phyloP scores from a whole-genome alignment of 1,140 invertebrate species.

The Zelostemma sp. region DNA sequence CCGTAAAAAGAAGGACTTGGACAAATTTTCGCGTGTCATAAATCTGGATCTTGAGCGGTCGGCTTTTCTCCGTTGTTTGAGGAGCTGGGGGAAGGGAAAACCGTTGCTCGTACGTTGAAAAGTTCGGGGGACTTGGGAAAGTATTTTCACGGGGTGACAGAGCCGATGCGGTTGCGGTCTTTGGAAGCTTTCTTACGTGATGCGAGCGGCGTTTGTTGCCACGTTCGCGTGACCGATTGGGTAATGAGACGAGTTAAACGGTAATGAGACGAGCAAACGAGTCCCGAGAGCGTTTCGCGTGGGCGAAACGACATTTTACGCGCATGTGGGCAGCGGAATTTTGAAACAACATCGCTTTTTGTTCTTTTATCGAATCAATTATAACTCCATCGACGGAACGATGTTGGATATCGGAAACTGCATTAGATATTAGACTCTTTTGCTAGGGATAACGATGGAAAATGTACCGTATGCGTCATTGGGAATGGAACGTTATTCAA shows the following conservation, averaged over 20 bases:
- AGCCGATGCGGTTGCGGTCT: no score
- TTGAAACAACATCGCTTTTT: slow-evolving; percentile 6
- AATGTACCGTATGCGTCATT: no score
- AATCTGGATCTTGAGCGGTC: neutral
- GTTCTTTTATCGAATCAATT: slow-evolving; percentile 14
- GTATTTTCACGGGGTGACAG: no score
- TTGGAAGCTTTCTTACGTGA: neutral
- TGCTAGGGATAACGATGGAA: no score
- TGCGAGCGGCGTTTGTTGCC: slow-evolving; percentile 3
- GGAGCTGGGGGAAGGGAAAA: no score
- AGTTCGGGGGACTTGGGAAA: no score
- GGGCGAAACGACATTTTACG: slow-evolving; percentile 3
- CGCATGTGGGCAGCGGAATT: slow-evolving; percentile 12
- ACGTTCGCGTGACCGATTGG: slow-evolving; percentile 19
- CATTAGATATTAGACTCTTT: neutral
- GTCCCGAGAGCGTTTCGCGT: neutral
- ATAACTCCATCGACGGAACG: no score
- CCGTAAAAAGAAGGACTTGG: neutral
- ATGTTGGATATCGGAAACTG: no score
- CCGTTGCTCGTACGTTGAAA: no score
- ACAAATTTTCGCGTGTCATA: slow-evolving; percentile 1
- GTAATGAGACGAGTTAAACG: slow-evolving; percentile 18
- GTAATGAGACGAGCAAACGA: no score
- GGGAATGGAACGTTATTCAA: no score
- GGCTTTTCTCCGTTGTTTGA: no score